A percentile compares a stretch with the other conserved stretches of the same genome.
These are phyloP conservation scores for Cygnus olor DNA, from an alignment of 2,797 vertebrate species.

Conservation along the genomic window DNA sequence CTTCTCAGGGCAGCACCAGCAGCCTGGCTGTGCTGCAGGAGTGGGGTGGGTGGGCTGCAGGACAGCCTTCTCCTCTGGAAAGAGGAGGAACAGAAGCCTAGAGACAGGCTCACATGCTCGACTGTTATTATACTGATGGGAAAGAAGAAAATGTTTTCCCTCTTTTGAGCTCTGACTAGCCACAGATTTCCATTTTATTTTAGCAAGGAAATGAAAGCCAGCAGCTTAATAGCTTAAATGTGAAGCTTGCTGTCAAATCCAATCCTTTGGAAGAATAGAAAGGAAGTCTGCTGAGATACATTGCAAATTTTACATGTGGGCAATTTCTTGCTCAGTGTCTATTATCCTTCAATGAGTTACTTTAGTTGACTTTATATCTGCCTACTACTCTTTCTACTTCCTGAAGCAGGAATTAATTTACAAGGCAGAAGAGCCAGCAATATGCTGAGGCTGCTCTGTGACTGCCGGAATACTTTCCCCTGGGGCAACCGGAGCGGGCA, in stretches of 20 bases:
- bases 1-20: not conserved
- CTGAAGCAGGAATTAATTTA: not conserved
- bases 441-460: accelerated
- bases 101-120: accelerated
- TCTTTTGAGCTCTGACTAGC: not conserved
- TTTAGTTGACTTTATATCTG: not conserved
- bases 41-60: too few relatives aligned
- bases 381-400: not conserved
- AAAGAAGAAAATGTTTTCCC: not conserved
- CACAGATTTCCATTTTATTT: not conserved
- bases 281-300: not conserved
- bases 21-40: not conserved
- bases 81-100: accelerated
- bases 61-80: accelerated
- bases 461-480: not conserved
- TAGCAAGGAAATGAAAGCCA: not conserved
- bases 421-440: not conserved
- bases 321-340: not conserved
- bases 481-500: accelerated
- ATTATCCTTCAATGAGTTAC: not conserved
- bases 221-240: not conserved
- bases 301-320: not conserved
- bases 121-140: accelerated
- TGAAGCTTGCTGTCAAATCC: not conserved
- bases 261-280: not conserved